These are phyloP conservation scores for Ceramica pisi DNA, from an alignment of 2,888 invertebrate genomes.

Conservation along the genomic window DNA sequence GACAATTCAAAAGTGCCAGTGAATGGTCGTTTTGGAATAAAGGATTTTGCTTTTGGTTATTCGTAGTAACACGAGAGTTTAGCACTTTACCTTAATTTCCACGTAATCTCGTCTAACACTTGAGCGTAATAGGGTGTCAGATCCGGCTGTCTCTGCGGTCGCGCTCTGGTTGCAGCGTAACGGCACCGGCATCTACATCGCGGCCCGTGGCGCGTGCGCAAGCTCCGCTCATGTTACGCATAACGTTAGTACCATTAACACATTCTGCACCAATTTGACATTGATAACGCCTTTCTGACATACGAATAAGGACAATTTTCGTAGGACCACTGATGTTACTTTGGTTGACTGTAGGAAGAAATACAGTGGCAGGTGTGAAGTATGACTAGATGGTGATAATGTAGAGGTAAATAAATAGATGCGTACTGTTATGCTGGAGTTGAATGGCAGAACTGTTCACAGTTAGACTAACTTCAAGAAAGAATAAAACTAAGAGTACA, in stretches of 20 bases:
- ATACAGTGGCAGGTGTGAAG: constrained; percentile 5
- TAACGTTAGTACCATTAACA: constrained; percentile 12
- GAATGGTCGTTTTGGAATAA: too few relatives aligned
- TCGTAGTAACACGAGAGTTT: neutral
- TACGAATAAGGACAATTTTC: neutral
- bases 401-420: constrained; percentile 6
- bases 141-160: constrained; percentile 49
- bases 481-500: too few relatives aligned
- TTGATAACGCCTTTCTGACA: neutral
- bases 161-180: constrained; percentile 57
- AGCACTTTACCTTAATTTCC: neutral
- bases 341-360: neutral
- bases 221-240: constrained; percentile 25
- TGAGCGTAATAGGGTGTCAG: constrained; percentile 43
- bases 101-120: neutral
- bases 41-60: too few relatives aligned
- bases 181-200: constrained; percentile 16
- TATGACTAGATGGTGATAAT: constrained; percentile 1
- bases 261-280: neutral
- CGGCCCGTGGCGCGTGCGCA: constrained; percentile 38
- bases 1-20: too few relatives aligned
- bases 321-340: neutral
- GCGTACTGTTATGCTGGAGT: neutral
- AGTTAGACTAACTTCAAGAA: too few relatives aligned
- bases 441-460: neutral